Percentiles rank a stretch among this genome's conserved stretches.
phyloP scores from a whole-genome alignment of 1,140 invertebrate genomes.

The Drosophila parvula region DNA sequence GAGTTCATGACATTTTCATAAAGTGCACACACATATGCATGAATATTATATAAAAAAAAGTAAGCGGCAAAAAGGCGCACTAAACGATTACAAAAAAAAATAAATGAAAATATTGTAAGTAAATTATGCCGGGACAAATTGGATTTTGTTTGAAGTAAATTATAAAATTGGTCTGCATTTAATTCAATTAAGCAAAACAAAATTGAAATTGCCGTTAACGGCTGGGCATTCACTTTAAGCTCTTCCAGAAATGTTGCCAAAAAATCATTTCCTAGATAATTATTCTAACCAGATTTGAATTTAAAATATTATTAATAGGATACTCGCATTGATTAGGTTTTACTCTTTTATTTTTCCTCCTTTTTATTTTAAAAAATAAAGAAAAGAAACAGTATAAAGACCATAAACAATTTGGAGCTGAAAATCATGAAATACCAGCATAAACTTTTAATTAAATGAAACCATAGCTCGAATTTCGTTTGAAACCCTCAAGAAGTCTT shows the following conservation, averaged over 20 bases:
- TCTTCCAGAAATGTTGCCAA: not conserved
- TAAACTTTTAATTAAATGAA: not conserved
- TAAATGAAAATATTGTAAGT: constrained; percentile 46
- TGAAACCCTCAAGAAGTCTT: not conserved
- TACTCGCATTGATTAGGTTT: too few relatives aligned
- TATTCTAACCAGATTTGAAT: too few relatives aligned
- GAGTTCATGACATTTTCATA: constrained; percentile 53
- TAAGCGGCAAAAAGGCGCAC: constrained; percentile 9
- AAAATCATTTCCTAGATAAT: too few relatives aligned
- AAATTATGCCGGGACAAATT: constrained; percentile 54
- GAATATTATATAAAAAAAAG: constrained; percentile 20
- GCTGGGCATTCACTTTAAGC: constrained; percentile 15
- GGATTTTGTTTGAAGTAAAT: constrained; percentile 60
- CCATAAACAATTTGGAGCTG: not conserved
- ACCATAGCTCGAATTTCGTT: not conserved
- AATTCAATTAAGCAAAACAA: constrained; percentile 44
- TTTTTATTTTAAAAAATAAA: too few relatives aligned
- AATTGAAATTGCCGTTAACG: constrained; percentile 23
- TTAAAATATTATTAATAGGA: too few relatives aligned
- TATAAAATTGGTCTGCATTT: constrained; percentile 48
- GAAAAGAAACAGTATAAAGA: not conserved
- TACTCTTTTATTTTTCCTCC: too few relatives aligned
- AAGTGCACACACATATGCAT: constrained; percentile 5
- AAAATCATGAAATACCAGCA: not conserved
- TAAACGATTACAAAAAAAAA: constrained; percentile 33